phyloP scores from a whole-genome alignment of 2,888 invertebrate genomes.

The Lasioglossum malachurum region DNA sequence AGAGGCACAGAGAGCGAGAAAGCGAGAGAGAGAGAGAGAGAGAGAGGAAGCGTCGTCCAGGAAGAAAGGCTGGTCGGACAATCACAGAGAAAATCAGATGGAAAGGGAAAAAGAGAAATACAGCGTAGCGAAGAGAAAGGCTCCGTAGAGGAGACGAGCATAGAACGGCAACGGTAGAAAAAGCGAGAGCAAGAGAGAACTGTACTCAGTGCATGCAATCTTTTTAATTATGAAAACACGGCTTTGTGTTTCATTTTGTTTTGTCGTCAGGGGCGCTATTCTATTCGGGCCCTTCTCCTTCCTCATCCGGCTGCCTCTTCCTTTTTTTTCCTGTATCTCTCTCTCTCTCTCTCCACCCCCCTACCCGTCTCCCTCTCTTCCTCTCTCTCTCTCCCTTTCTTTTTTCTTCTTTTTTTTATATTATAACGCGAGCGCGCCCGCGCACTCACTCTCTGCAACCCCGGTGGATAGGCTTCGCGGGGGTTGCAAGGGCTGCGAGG shows the following conservation, averaged over 20 bases:
- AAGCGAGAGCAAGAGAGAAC: conserved; percentile 71
- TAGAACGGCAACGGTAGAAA: conserved; percentile 59
- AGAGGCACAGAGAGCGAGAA: background rate
- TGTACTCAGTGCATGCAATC: conserved; percentile 82
- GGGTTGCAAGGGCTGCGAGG: conserved; percentile 25
- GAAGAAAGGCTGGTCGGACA: conserved; percentile 62
- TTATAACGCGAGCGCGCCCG: conserved; percentile 77
- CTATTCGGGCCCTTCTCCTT: conserved; percentile 78
- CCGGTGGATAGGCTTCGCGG: conserved; percentile 49
- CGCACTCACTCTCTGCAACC: conserved; percentile 58
- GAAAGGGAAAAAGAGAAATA: conserved; percentile 64
- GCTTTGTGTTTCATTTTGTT: conserved; percentile 85
- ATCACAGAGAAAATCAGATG: conserved; percentile 65
- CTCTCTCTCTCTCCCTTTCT: conserved; percentile 27
- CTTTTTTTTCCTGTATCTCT: conserved; percentile 76
- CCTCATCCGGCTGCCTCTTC: conserved; percentile 76
- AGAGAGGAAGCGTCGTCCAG: conserved; percentile 52
- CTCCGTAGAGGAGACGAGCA: conserved; percentile 59
- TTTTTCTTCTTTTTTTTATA: conserved; percentile 73
- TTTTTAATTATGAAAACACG: conserved; percentile 85
- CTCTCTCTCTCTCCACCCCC: conserved; percentile 1
- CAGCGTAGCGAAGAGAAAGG: conserved; percentile 63
- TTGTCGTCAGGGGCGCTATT: conserved; percentile 83
- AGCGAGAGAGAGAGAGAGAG: background rate
- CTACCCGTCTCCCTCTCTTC: conserved; percentile 24